Evolutionary conservation across 1,140 invertebrate species (phyloP).

Genomic region (Scaptodrosophila lebanonensis): DNA sequence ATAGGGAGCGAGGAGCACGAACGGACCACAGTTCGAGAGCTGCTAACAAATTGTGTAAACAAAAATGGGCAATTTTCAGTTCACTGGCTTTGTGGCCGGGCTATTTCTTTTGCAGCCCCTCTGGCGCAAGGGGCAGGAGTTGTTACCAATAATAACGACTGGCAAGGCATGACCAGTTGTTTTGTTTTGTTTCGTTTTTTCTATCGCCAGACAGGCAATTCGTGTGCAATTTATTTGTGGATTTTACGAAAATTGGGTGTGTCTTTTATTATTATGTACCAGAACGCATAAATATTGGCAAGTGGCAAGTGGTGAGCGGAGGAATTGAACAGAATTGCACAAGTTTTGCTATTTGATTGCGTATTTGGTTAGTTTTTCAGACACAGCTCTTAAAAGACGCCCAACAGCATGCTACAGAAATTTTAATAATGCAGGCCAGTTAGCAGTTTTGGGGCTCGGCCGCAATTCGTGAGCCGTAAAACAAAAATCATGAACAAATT

Average conservation of each 20-base stretch:
- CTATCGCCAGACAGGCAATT: slow-evolving; percentile 44
- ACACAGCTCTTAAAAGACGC: slow-evolving; percentile 22
- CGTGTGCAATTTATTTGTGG: slow-evolving; percentile 59
- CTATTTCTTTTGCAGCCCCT: slow-evolving; percentile 40
- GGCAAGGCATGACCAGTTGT: slow-evolving; percentile 25
- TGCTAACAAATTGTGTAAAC: slow-evolving; percentile 55
- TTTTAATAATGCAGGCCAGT: slow-evolving; percentile 28
- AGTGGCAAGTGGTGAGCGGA: background rate
- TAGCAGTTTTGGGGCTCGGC: slow-evolving; percentile 2
- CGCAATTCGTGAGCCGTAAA: slow-evolving; percentile 9
- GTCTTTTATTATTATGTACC: slow-evolving; percentile 44
- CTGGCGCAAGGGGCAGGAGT: slow-evolving; percentile 19
- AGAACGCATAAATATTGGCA: slow-evolving; percentile 53
- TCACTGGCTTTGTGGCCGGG: slow-evolving; percentile 65
- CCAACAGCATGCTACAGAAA: slow-evolving; percentile 45
- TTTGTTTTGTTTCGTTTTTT: too few relatives aligned
- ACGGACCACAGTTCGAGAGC: too few relatives aligned
- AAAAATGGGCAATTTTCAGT: slow-evolving; percentile 69
- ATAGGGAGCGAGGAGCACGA: too few relatives aligned
- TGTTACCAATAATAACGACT: slow-evolving; percentile 23
- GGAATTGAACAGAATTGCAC: background rate
- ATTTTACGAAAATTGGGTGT: slow-evolving; percentile 45
- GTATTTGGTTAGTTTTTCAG: too few relatives aligned
- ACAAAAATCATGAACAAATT: slow-evolving; percentile 70
- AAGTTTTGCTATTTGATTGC: too few relatives aligned